phyloP scores from a whole-genome alignment of 2,113 vertebrate genomes.

The Platysternon megacephalum region DNA sequence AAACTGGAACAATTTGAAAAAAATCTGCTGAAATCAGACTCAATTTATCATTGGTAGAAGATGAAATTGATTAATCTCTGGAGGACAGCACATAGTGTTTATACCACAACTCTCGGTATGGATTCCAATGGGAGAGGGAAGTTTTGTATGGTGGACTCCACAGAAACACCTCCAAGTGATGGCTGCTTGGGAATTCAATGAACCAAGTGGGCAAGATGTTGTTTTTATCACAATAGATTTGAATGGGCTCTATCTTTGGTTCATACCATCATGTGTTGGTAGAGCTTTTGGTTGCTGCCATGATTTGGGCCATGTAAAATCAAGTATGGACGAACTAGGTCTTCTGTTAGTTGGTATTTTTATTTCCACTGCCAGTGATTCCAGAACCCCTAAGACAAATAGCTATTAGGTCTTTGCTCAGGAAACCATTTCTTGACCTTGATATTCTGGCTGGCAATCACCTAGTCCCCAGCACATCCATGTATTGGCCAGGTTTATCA shows the following conservation, averaged over 20 bases:
- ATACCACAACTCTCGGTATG: neutral
- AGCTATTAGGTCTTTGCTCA: neutral
- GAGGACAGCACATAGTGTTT: neutral
- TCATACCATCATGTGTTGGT: neutral
- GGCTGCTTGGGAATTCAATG: rapidly evolving
- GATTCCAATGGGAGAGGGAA: neutral
- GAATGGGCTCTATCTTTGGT: rapidly evolving
- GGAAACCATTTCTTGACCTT: neutral
- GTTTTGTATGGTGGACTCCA: neutral
- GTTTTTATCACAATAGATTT: neutral
- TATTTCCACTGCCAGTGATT: neutral
- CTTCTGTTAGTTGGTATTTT: neutral
- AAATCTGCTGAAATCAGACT: neutral
- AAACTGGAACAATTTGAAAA: neutral
- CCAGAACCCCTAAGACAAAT: neutral
- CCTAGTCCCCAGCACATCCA: too few species aligned
- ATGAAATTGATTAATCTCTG: neutral
- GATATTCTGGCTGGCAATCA: neutral
- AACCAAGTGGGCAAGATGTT: neutral
- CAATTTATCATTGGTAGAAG: neutral
- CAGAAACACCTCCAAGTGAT: rapidly evolving
- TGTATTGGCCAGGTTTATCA: neutral
- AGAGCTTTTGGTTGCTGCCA: neutral
- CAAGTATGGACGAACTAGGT: neutral
- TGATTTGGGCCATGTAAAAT: neutral